Base-by-base conservation (phyloP, 2,888 invertebrate genomes). In the Volucella inanis region DNA sequence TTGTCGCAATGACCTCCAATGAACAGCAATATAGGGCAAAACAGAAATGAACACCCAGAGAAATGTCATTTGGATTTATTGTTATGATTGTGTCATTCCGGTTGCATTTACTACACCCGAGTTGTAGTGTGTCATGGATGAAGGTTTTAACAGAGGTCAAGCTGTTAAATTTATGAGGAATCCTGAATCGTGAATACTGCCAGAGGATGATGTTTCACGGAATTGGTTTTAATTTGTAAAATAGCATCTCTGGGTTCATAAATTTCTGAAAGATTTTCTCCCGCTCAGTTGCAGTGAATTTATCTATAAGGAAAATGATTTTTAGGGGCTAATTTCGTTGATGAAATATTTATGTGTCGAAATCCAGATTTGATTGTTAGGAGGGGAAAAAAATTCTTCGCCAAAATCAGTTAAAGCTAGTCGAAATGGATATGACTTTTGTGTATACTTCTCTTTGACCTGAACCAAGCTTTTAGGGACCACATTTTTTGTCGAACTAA, bases 1-100 rank as follows among this genome's bases (percentile, higher is more conserved):
- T 72, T 85, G 80, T 76, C 85, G 85, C 85, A 85, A 81, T 85
- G 81, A 68, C 85, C 85, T 85, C 76, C 49, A 77, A 68, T 18
- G 55, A 14, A 18, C 45, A 68, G 54, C 62, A 67, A 38, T 38
- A 62, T 31, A 72, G 15, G 8, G 38, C n/a, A 38, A 15, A 59
- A 74, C 31, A 84, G 14, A 41, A 61, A 61, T 22, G 38, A 49
- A 31, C 39, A 15, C 41, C 45, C 54, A 45, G n/a, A 22, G 50
- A 55, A 61, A 49, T 71, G 67, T 80, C 71, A 54, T 79, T 45
- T 41, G 43, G 65, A 80, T 80, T 84, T 80, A 80, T 84, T 79
- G 65, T 71, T 75, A 75, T 79, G 79, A 75, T 67, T 54, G 55
- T 84, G 75, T 75, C 70, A 52, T 79, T 84, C 43, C 39, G 59